Percentiles rank a stretch among this genome's conserved stretches.
phyloP scores from a whole-genome alignment of 2,888 invertebrate genomes.

The Oeneis ivallda region DNA sequence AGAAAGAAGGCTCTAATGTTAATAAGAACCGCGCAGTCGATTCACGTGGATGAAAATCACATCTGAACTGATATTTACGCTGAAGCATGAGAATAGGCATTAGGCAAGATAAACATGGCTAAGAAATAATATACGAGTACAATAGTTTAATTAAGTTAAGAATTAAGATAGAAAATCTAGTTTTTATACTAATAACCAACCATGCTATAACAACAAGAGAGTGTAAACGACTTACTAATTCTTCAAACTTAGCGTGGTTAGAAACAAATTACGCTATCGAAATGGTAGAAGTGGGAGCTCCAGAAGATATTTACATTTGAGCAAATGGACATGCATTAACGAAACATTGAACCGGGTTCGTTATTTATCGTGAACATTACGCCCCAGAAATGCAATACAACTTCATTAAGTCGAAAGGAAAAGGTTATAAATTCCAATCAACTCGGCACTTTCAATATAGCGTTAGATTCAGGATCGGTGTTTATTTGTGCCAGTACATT shows the following conservation, averaged over 20 bases:
- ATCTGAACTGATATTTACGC: too few relatives aligned
- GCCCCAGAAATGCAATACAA: conserved; percentile 55
- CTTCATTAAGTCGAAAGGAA: conserved; percentile 60
- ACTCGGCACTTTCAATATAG: conserved; percentile 49
- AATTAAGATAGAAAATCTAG: too few relatives aligned
- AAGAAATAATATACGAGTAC: too few relatives aligned
- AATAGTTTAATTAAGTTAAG: too few relatives aligned
- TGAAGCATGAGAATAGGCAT: too few relatives aligned
- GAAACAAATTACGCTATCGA: neutral
- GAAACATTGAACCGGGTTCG: conserved; percentile 46
- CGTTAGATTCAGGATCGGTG: conserved; percentile 44
- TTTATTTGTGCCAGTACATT: conserved; percentile 37
- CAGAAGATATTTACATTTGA: conserved; percentile 30
- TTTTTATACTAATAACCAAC: too few relatives aligned
- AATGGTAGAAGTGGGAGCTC: conserved; percentile 1
- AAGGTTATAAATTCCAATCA: conserved; percentile 60
- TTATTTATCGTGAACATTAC: conserved; percentile 57
- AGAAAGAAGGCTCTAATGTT: too few relatives aligned
- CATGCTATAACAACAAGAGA: too few relatives aligned
- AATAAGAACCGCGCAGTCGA: too few relatives aligned
- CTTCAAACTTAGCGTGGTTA: neutral
- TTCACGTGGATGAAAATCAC: too few relatives aligned
- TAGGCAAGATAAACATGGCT: too few relatives aligned
- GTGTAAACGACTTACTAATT: too few relatives aligned
- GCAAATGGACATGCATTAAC: conserved; percentile 43